Evolutionary conservation across 2,888 invertebrate species (phyloP).

Genomic region (Thera britannica): DNA sequence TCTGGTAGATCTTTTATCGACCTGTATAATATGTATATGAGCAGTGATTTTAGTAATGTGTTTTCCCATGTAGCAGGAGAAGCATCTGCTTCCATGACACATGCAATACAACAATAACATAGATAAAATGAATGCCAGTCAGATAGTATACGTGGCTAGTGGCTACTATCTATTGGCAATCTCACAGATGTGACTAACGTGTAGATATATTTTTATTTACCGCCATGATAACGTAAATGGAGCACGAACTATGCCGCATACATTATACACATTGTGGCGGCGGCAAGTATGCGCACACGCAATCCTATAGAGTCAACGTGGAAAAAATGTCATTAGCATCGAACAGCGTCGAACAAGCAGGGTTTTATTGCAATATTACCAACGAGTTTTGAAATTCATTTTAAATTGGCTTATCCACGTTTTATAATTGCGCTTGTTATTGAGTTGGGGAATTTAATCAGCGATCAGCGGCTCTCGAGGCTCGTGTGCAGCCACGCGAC

Average conservation of each 20-base stretch:
- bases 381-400: conserved; percentile 31
- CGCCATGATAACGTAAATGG: conserved; percentile 78
- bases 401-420: conserved; percentile 27
- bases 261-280: conserved; percentile 61
- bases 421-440: conserved; percentile 23
- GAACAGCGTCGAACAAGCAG: conserved; percentile 21
- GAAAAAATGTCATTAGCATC: conserved; percentile 75
- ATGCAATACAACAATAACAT: conserved; percentile 33
- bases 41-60: conserved; percentile 13
- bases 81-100: conserved; percentile 31
- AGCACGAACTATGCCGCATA: conserved; percentile 76
- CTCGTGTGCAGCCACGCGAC: conserved; percentile 7
- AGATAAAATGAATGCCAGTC: conserved; percentile 24
- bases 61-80: conserved; percentile 29
- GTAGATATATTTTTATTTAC: conserved; percentile 64
- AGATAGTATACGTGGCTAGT: conserved; percentile 22
- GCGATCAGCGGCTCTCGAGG: background rate
- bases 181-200: conserved; percentile 61
- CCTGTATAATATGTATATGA: no score
- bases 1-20: no score
- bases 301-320: conserved; percentile 58
- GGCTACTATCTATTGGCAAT: conserved; percentile 54
- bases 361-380: conserved; percentile 39
- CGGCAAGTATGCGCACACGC: conserved; percentile 69
- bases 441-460: conserved; percentile 16